Evolutionary conservation across 2,797 vertebrate species (phyloP).

Genomic region (Threskiornis aethiopicus): DNA sequence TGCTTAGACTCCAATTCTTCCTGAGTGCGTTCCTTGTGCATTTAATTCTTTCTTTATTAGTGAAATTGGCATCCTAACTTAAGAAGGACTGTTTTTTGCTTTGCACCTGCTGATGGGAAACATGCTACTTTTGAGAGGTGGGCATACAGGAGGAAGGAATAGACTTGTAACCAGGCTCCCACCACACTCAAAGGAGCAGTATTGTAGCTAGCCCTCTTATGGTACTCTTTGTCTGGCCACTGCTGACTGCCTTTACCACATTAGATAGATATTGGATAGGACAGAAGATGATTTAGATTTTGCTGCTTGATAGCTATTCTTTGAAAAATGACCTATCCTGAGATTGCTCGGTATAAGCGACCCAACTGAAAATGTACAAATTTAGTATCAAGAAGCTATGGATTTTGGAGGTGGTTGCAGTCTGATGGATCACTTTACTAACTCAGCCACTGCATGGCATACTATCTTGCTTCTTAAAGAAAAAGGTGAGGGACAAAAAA

Average conservation of each 20-base stretch:
- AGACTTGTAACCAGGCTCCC: not conserved
- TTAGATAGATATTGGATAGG: not conserved
- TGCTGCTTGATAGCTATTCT: not conserved
- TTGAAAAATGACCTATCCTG: not conserved
- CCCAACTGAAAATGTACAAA: not conserved
- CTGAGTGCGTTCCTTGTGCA: not conserved
- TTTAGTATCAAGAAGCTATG: not conserved
- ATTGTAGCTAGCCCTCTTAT: not conserved
- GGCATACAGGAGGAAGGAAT: accelerated
- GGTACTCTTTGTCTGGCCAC: not conserved
- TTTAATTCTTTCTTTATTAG: not conserved
- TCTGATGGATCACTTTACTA: not conserved
- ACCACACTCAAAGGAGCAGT: not conserved
- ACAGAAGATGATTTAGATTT: not conserved
- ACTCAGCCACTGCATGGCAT: not conserved
- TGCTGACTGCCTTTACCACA: not conserved
- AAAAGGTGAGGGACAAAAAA: not conserved
- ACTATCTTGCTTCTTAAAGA: not conserved
- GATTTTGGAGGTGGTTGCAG: not conserved
- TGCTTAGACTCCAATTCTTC: not conserved
- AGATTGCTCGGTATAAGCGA: not conserved
- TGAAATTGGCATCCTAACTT: not conserved
- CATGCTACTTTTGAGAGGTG: not conserved
- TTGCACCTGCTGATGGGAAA: not conserved
- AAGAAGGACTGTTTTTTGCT: not conserved